phyloP scores from a whole-genome alignment of 2,113 vertebrate species.

The Athene cunicularia region DNA sequence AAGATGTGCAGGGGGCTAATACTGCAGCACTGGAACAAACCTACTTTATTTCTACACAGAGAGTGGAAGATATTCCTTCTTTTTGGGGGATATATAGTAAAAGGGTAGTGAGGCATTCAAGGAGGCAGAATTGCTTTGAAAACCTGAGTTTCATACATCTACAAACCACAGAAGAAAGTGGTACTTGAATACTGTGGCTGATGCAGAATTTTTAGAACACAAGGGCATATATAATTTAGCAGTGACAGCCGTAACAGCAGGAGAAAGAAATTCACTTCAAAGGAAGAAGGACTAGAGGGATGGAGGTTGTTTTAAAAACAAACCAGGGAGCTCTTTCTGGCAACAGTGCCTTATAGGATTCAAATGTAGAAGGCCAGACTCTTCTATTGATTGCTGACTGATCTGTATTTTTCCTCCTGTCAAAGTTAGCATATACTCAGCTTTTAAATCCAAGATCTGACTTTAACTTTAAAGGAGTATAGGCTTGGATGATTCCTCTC shows the following conservation, averaged over 20 bases:
- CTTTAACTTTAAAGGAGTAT: conserved; percentile 25
- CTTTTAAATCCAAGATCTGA: conserved; percentile 32
- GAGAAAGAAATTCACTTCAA: conserved; percentile 50
- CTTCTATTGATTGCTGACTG: conserved; percentile 60
- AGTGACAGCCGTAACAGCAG: not conserved
- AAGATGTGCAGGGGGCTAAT: not conserved
- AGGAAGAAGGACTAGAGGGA: conserved; percentile 21
- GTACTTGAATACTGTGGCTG: not conserved
- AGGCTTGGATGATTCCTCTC: not conserved
- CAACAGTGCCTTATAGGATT: not conserved
- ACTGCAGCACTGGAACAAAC: not conserved
- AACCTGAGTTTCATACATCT: not conserved
- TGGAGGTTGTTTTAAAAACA: conserved; percentile 19
- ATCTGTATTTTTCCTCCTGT: conserved; percentile 26
- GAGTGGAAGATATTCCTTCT: not conserved
- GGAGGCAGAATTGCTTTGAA: not conserved
- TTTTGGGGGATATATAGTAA: not conserved
- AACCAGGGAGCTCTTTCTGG: not conserved
- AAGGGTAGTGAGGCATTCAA: not conserved
- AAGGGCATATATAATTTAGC: conserved; percentile 52
- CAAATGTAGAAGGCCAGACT: conserved; percentile 22
- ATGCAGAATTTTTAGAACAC: conserved; percentile 20
- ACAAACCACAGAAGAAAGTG: not conserved
- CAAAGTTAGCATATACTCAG: conserved; percentile 15
- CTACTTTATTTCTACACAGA: not conserved